phyloP scores from a whole-genome alignment of 1,140 invertebrate species.

The Triops cancriformis region DNA sequence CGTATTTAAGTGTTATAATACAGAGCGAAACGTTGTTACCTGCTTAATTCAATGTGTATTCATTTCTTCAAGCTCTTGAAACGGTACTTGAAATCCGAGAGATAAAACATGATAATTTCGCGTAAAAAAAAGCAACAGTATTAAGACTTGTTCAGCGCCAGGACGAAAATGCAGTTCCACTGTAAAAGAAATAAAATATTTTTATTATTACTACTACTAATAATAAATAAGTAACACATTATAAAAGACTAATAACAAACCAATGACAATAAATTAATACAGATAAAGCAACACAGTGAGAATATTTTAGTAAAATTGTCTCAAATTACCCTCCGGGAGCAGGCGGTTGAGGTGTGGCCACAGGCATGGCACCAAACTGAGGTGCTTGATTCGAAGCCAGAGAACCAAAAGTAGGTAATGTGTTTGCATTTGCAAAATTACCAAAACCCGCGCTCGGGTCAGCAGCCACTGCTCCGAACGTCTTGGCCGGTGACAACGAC shows the following conservation, averaged over 20 bases:
- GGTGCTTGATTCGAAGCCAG: conserved; percentile 16
- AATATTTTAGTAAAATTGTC: too few species aligned
- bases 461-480: conserved; percentile 11
- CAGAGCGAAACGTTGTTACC: neutral
- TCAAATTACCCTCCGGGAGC: conserved; percentile 15
- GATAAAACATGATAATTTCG: conserved; percentile 30
- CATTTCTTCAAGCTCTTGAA: neutral
- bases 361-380: neutral
- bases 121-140: conserved; percentile 20
- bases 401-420: conserved; percentile 22
- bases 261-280: neutral
- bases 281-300: too few species aligned
- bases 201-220: neutral
- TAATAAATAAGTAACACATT: neutral
- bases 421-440: conserved; percentile 18
- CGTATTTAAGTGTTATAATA: conserved; percentile 1
- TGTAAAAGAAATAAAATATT: neutral
- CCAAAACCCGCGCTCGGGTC: conserved; percentile 17
- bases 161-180: conserved; percentile 18
- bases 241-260: neutral
- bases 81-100: neutral
- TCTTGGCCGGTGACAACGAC: neutral
- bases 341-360: neutral
- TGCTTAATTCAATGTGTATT: neutral
- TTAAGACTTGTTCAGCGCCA: conserved; percentile 1